Percentiles rank a stretch among this genome's conserved stretches.
Conservation (phyloP, 2,797 vertebrate species). For the Hapalemur alaotrensis region DNA sequence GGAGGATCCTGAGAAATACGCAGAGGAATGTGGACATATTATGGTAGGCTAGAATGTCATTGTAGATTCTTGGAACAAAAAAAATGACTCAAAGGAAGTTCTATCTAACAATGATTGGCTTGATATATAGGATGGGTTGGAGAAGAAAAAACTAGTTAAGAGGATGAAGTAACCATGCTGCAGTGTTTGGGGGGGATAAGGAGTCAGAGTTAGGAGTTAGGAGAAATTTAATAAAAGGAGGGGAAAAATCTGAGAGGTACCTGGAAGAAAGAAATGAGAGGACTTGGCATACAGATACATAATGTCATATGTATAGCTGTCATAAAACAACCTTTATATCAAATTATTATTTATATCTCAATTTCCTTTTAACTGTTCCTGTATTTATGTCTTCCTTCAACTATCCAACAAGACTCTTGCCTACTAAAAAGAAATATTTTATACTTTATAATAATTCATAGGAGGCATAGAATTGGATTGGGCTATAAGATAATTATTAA, state of each 20-base stretch:
- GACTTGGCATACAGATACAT: neutral
- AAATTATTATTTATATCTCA: neutral
- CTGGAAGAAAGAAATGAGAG: constrained; percentile 1
- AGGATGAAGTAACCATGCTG: neutral
- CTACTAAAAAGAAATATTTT: constrained; percentile 8
- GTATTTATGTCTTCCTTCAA: constrained; percentile 3
- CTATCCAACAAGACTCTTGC: neutral
- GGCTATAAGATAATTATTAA: neutral
- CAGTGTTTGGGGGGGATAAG: neutral
- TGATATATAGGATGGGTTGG: neutral
- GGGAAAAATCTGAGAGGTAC: neutral
- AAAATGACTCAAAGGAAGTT: neutral
- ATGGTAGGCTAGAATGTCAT: neutral
- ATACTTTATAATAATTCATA: neutral
- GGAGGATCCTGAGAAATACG: neutral
- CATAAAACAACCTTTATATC: neutral
- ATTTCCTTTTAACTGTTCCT: neutral
- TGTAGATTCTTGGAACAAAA: neutral
- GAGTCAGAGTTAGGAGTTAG: neutral
- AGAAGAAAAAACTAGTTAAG: neutral
- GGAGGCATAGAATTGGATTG: neutral
- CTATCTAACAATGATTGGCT: neutral
- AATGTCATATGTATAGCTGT: neutral
- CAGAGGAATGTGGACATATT: neutral
- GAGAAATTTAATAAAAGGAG: neutral